Conservation (phyloP, 2,113 vertebrate species). For the Lota lota region DNA sequence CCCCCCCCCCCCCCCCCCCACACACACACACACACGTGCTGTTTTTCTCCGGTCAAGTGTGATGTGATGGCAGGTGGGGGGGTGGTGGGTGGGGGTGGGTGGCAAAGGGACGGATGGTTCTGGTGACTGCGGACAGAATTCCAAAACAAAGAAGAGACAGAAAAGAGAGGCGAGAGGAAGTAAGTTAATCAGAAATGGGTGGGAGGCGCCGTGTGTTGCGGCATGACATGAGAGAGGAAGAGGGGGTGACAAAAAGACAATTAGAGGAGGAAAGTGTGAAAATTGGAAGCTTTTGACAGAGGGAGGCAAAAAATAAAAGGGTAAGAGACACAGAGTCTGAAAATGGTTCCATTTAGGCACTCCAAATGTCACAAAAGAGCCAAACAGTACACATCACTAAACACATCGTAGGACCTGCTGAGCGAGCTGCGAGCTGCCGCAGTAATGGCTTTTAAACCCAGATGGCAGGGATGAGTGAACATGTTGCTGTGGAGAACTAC, state of each 20-base stretch:
- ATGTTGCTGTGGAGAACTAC: conserved; percentile 42
- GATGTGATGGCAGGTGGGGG: background rate
- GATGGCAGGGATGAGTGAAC: conserved; percentile 54
- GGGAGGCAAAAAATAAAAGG: background rate
- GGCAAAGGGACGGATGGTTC: background rate
- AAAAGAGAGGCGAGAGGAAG: background rate
- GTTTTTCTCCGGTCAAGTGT: background rate
- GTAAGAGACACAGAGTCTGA: background rate
- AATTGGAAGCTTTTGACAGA: background rate
- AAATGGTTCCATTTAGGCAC: conserved; percentile 43
- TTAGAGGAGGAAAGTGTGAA: background rate
- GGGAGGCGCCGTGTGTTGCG: background rate
- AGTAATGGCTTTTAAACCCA: conserved; percentile 65
- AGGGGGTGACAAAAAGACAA: background rate
- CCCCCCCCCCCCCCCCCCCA: background rate
- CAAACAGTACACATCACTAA: conserved; percentile 58
- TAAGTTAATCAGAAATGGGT: background rate
- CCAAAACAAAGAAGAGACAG: background rate
- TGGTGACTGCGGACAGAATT: background rate
- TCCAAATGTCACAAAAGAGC: conserved; percentile 54
- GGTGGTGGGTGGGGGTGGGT: no score
- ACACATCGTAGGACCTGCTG: conserved; percentile 55
- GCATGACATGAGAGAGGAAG: background rate
- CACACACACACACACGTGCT: background rate
- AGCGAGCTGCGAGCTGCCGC: conserved; percentile 42